Evolutionary conservation across 2,113 vertebrate genomes (phyloP), one percentile per base, ranked within the genome.

Genomic region (Hymenochirus boettgeri): DNA sequence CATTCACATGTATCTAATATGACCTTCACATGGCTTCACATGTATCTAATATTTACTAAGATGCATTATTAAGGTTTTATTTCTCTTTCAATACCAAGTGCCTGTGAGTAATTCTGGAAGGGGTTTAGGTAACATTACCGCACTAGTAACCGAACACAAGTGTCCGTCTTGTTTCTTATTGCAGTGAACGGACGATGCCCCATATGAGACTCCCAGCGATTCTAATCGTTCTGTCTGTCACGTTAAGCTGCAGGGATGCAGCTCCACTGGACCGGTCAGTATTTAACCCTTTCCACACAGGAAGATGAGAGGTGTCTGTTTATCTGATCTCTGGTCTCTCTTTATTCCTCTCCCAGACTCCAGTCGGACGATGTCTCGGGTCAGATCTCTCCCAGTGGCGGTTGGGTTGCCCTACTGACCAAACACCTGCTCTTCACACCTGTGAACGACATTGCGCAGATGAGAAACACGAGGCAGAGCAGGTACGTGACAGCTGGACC

Each of bases 191-290:
- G 63, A 78, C 64, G 39, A 94, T 96, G 92, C 75, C 74, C 75
- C 77, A 79, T 74, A 76, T 86, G 55, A 92, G 83, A 72, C 72
- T 93, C 61, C 73, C 83, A 0, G 75, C 80, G 58, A 67, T 87
- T 69, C 73, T 93, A 58, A 74, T 90, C 33, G 39, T 84, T n/a
- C 72, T 92, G 56, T 84, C 85, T 45, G 61, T 90, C 58, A 72
- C 86, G 39, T 72, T 94, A 71, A 86, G 73, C 70, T 83, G 73
- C 37, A 74, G 85, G 72, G 77, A 85, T 50, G 72, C 90, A n/a
- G 85, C 85, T 3, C 88, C 91, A 8, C 70, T 82, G 15, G 72
- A 86, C 77, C 92, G 90, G 95, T 96, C 55, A 85, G 83, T 76
- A 69, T 65, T 4, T 66, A 62, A 19, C 4, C 22, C 8, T 13